phyloP scores from a whole-genome alignment of 2,797 vertebrate genomes.

The Myioborus miniatus region DNA sequence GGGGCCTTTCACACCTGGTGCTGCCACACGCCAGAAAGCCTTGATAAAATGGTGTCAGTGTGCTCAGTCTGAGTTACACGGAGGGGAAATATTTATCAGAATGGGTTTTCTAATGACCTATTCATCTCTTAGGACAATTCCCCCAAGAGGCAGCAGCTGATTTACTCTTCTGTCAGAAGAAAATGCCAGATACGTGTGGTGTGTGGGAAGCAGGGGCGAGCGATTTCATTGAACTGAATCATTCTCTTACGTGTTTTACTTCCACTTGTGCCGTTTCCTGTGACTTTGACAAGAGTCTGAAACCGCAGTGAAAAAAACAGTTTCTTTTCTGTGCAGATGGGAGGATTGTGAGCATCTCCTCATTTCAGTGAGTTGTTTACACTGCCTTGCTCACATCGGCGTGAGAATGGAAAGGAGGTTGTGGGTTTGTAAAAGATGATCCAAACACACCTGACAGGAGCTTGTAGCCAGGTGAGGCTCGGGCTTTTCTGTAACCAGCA shows the following conservation, averaged over 20 bases:
- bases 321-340: not conserved
- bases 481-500: not conserved
- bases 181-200: not conserved
- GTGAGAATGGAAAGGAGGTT: fast-evolving
- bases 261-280: not conserved
- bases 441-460: not conserved
- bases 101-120: fast-evolving
- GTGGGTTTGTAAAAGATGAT: not conserved
- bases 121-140: not conserved
- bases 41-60: not conserved
- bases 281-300: not conserved
- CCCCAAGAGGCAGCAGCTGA: not conserved
- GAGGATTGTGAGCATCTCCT: not conserved
- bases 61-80: not conserved
- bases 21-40: not conserved
- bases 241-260: not conserved
- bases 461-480: fast-evolving
- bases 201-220: not conserved
- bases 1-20: not conserved
- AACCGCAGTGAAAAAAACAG: not conserved
- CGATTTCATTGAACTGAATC: not conserved
- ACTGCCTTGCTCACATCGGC: fast-evolving
- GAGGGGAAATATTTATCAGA: not conserved
- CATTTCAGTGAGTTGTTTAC: not conserved
- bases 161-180: not conserved